These are phyloP conservation scores for Synodontis membranacea DNA, from an alignment of 2,113 vertebrate genomes.

Conservation along the genomic window DNA sequence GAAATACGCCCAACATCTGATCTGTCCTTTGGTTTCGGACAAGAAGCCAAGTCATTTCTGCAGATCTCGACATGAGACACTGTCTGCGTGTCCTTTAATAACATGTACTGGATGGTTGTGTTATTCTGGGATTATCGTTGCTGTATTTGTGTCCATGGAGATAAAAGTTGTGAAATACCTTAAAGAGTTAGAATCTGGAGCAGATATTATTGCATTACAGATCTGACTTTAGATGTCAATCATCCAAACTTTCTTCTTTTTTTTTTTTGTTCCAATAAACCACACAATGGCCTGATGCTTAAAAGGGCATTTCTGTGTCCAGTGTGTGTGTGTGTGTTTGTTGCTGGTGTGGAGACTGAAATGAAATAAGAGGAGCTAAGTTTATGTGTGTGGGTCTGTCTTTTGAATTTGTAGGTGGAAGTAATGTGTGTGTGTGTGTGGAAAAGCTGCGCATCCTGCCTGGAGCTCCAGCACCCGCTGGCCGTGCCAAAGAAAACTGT, in stretches of 20 bases:
- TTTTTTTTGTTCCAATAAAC: conserved; percentile 29
- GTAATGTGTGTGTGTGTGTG: conserved; percentile 62
- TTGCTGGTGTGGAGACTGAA: conserved; percentile 26
- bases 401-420: conserved; percentile 30
- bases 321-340: conserved; percentile 40
- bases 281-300: conserved; percentile 30
- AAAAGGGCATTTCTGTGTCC: conserved; percentile 40
- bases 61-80: conserved; percentile 10
- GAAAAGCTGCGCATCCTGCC: conserved; percentile 70
- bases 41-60: conserved; percentile 31
- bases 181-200: conserved; percentile 9
- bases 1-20: conserved; percentile 70
- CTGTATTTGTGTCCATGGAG: conserved; percentile 46
- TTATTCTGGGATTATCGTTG: conserved; percentile 48
- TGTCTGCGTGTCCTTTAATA: conserved; percentile 19
- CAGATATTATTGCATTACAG: conserved; percentile 5
- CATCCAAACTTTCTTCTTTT: conserved; percentile 3
- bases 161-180: conserved; percentile 30
- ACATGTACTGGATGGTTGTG: conserved; percentile 49
- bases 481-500: conserved; percentile 81
- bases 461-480: conserved; percentile 66
- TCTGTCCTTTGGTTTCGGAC: conserved; percentile 60
- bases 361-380: conserved; percentile 53
- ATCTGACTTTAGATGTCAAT: background rate
- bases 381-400: conserved; percentile 42